Conservation (phyloP, 2,888 invertebrate genomes). For the Seladonia tumulorum region DNA sequence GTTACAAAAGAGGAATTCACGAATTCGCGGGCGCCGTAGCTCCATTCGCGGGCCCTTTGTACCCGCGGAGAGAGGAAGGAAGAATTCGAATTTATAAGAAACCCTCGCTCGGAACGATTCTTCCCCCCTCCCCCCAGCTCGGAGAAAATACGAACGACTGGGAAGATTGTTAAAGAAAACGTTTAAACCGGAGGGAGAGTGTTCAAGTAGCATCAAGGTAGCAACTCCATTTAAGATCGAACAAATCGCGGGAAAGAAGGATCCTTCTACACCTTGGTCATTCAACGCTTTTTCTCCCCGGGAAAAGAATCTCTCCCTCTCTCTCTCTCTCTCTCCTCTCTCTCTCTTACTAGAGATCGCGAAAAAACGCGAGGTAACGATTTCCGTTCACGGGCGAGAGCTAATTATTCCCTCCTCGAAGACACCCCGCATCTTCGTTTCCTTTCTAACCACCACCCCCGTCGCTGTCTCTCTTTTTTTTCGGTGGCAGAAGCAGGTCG, state of each 20-base stretch:
- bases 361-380: slow-evolving; percentile 53
- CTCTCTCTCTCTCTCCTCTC: not conserved
- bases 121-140: not conserved
- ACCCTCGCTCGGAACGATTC: not conserved
- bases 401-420: slow-evolving; percentile 60
- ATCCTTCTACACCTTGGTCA: slow-evolving; percentile 14
- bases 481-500: slow-evolving; percentile 68
- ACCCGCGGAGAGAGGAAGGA: not conserved
- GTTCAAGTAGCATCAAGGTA: not conserved
- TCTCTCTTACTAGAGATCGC: slow-evolving; percentile 40
- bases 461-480: slow-evolving; percentile 45
- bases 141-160: not conserved
- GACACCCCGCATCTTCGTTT: slow-evolving; percentile 51
- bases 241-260: slow-evolving; percentile 26
- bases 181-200: not conserved
- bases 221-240: not conserved
- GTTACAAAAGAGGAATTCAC: slow-evolving; percentile 46
- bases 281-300: not conserved
- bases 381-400: slow-evolving; percentile 44
- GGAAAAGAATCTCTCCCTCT: not conserved
- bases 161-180: not conserved
- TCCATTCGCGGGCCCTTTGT: slow-evolving; percentile 23
- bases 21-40: slow-evolving; percentile 34
- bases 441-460: slow-evolving; percentile 33
- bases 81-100: slow-evolving; percentile 18